Evolutionary conservation across 1,140 invertebrate genomes (phyloP), one percentile per base, ranked within the genome.

Genomic region (Orius insidiosus): DNA sequence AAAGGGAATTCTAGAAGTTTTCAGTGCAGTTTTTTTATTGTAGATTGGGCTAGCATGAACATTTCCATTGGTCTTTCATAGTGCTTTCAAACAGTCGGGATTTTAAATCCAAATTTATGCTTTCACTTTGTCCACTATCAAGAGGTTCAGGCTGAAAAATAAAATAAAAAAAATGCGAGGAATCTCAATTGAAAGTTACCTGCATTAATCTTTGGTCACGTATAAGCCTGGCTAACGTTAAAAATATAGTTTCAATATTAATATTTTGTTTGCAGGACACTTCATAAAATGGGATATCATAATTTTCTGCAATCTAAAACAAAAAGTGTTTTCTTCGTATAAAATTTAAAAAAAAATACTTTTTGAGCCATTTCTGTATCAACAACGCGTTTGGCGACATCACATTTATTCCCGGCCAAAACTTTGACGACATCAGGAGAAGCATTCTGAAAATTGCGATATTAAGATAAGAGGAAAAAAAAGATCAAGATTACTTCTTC

Each of bases 251-350:
- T 57, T 90, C 84, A 50, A 92, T 87, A 58, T 90, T 90, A 33
- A 89, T 77, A 56, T 88, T 81, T 49, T 79, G 78, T 63, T 90
- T 90, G 60, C 85, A 90, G 13, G 85, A 89, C 9, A 89, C 86
- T 63, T 90, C 86, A 63, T 85, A 87, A 60, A 89, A 90, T 36
- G 86, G 85, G 70, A 90, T 83, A 52, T 88, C 85, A 58, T 87
- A 88, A 62, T 84, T 83, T 56, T 87, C 82, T 1, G 85, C 86
- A 58, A 90, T 76, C 80, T 86, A 63, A 16, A 70, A 72, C 52
- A 43, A 42, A 50, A 30, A 15, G 33, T 15, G 8, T 16, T 19
- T 47, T 41, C 18, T 15, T 5, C 13, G 9, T 33, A 13, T 31
- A 14, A 31, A 51, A 30, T 35, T 45, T 55, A n/a, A n/a, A n/a